These are phyloP conservation scores for Drosophila setifemur DNA, from an alignment of 1,140 invertebrate genomes.

Conservation along the genomic window DNA sequence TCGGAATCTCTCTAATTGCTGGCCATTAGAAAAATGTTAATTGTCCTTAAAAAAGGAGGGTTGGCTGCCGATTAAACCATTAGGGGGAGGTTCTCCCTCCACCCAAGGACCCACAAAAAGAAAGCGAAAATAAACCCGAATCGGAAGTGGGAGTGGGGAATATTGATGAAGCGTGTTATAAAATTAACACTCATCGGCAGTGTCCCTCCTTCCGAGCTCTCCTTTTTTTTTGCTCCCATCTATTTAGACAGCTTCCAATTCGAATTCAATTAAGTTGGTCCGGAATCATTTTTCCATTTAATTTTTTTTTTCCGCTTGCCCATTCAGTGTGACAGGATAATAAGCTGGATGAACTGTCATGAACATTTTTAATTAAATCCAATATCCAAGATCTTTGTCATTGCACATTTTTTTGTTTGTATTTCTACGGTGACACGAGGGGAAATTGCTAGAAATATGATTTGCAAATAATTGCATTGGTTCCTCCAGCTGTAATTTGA, in stretches of 20 bases:
- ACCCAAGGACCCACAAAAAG: too few species aligned
- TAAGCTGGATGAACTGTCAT: constrained; percentile 37
- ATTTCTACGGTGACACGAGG: constrained; percentile 13
- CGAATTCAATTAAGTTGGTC: constrained; percentile 44
- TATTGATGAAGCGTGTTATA: constrained; percentile 7
- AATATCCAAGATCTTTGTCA: constrained; percentile 24
- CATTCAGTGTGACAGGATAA: constrained; percentile 24
- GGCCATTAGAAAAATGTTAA: constrained; percentile 74
- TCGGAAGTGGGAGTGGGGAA: background rate
- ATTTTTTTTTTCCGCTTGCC: background rate
- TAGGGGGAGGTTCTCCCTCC: background rate
- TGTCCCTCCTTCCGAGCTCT: background rate
- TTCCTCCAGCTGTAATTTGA: constrained; percentile 12
- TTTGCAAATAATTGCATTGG: constrained; percentile 63
- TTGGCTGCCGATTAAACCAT: background rate
- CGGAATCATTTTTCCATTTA: constrained; percentile 31
- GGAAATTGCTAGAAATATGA: constrained; percentile 35
- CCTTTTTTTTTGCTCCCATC: too few species aligned
- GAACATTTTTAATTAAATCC: constrained; percentile 73
- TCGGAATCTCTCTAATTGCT: constrained; percentile 57
- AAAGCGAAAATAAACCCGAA: background rate
- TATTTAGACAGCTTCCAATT: constrained; percentile 31
- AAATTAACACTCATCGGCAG: constrained; percentile 18
- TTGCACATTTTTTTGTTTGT: constrained; percentile 31
- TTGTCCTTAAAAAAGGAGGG: constrained; percentile 61